phyloP scores from a whole-genome alignment of 2,797 vertebrate genomes.

The Peromyscus nudipes region DNA sequence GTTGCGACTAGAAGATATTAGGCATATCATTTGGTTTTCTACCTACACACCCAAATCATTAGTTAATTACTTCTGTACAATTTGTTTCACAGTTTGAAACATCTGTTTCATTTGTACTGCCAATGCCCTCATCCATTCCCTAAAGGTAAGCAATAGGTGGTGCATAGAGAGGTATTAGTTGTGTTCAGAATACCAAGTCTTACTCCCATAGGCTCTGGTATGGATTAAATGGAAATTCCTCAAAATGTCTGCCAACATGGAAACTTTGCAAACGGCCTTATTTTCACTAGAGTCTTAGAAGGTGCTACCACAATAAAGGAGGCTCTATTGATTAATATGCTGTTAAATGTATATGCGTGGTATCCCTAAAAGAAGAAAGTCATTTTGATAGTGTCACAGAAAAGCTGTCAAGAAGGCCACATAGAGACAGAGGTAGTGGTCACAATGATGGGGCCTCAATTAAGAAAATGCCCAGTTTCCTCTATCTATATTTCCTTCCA shows the following conservation, averaged over 20 bases:
- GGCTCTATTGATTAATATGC: not conserved
- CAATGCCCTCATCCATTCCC: not conserved
- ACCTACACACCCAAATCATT: not conserved
- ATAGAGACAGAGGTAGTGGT: not conserved
- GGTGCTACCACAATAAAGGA: not conserved
- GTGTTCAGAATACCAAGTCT: not conserved
- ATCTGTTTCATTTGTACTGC: not conserved
- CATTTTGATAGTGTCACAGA: not conserved
- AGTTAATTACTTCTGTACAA: not conserved
- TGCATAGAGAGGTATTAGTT: not conserved
- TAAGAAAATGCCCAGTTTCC: not conserved
- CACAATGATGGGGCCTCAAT: not conserved
- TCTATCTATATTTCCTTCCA: not conserved
- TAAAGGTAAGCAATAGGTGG: not conserved
- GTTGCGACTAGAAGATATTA: not conserved
- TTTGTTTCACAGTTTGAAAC: not conserved
- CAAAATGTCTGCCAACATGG: not conserved
- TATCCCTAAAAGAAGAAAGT: not conserved
- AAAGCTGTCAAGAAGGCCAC: not conserved
- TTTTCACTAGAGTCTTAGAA: not conserved
- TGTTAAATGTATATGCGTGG: not conserved
- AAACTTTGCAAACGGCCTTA: not conserved
- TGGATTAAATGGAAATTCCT: not conserved
- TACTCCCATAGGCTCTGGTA: not conserved
- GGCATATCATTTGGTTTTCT: not conserved